Percentiles rank a stretch among this genome's conserved stretches.
These are phyloP conservation scores for Chaenodraco wilsoni DNA, from an alignment of 2,797 vertebrate species.

Conservation along the genomic window DNA sequence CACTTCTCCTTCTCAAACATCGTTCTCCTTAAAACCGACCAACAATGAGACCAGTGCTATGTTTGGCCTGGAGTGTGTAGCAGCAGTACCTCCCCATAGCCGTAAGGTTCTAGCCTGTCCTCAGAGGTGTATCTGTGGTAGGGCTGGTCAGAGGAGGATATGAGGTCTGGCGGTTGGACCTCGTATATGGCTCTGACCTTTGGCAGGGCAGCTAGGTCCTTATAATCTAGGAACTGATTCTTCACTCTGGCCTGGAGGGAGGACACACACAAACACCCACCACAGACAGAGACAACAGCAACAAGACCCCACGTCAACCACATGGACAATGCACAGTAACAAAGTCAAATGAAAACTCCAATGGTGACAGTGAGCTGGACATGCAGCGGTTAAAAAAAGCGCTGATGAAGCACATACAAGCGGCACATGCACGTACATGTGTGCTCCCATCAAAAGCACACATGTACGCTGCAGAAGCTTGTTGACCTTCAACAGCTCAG, in stretches of 20 bases:
- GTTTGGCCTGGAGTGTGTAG: slow-evolving; percentile 58
- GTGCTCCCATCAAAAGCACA: slow-evolving; percentile 38
- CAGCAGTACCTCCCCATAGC: slow-evolving; percentile 94
- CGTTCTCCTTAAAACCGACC: slow-evolving; percentile 13
- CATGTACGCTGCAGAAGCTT: slow-evolving; percentile 44
- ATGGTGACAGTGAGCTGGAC: slow-evolving; percentile 15
- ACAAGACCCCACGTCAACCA: slow-evolving; percentile 71
- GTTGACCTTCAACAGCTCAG: slow-evolving; percentile 72
- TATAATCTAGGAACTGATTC: slow-evolving; percentile 99
- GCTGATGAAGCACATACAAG: slow-evolving; percentile 51
- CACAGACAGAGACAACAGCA: slow-evolving; percentile 69
- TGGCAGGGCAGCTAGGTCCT: slow-evolving; percentile 98
- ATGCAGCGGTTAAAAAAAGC: slow-evolving; percentile 32
- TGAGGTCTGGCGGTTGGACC: slow-evolving; percentile 96
- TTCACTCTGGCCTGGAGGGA: slow-evolving; percentile 97
- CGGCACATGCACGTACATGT: slow-evolving; percentile 15
- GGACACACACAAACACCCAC: slow-evolving; percentile 78
- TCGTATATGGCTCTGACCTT: slow-evolving; percentile 99
- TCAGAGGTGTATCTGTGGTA: slow-evolving; percentile 94
- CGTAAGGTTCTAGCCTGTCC: slow-evolving; percentile 94
- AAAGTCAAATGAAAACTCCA: slow-evolving; percentile 47
- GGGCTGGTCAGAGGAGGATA: slow-evolving; percentile 90
- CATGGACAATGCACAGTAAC: slow-evolving; percentile 51
- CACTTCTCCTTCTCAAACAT: slow-evolving; percentile 2
- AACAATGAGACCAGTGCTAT: background rate